Conservation (phyloP, 2,888 invertebrate species). For the Heliothis peltigera region DNA sequence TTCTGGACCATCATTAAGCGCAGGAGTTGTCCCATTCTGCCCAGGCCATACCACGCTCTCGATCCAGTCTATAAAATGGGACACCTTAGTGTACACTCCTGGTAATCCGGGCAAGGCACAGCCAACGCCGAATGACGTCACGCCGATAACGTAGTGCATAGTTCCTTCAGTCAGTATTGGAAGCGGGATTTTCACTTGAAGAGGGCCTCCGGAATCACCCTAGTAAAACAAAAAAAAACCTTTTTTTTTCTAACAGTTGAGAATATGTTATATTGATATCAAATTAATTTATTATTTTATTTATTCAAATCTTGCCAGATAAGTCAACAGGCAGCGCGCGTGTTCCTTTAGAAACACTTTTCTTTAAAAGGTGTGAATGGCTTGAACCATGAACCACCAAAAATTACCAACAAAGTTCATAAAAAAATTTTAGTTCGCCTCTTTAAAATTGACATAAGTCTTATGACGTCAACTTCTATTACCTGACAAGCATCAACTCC, state of each 20-base stretch:
- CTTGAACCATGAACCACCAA: neutral
- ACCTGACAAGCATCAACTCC: slow-evolving; percentile 82
- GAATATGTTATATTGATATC: no score
- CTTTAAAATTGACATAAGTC: no score
- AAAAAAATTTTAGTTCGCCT: no score
- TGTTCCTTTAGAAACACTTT: no score
- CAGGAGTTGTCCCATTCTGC: slow-evolving; percentile 8
- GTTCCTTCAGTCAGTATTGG: slow-evolving; percentile 56
- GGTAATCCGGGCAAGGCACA: slow-evolving; percentile 74
- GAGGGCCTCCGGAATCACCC: slow-evolving; percentile 94
- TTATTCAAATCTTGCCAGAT: neutral
- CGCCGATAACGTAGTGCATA: slow-evolving; percentile 76
- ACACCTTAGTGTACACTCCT: slow-evolving; percentile 78
- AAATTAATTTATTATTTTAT: no score
- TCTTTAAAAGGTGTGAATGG: no score
- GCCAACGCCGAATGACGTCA: slow-evolving; percentile 78
- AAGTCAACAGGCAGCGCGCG: neutral
- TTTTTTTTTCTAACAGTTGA: no score
- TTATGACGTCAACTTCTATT: neutral
- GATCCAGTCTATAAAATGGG: slow-evolving; percentile 79
- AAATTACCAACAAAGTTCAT: neutral
- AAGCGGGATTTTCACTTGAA: slow-evolving; percentile 81
- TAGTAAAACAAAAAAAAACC: slow-evolving; percentile 66
- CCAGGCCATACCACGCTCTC: slow-evolving; percentile 76
- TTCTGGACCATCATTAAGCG: neutral